phyloP scores from a whole-genome alignment of 2,888 invertebrate species.

The Elysia crispata region DNA sequence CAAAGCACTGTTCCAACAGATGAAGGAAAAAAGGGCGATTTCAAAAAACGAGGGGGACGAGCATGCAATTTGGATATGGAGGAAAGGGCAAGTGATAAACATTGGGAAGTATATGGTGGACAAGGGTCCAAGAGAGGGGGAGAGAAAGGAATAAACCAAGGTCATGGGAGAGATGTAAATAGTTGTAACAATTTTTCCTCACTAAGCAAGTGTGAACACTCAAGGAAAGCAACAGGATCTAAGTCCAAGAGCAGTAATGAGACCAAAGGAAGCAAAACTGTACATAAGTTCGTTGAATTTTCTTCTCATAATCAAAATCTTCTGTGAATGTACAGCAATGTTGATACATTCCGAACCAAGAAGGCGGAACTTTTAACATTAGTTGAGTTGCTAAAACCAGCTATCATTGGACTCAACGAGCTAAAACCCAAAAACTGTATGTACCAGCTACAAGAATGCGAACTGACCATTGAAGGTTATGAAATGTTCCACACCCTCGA shows the following conservation, averaged over 20 bases:
- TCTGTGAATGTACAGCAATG: too few relatives aligned
- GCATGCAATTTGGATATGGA: not conserved
- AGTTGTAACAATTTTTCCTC: too few relatives aligned
- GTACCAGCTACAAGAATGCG: conserved; percentile 15
- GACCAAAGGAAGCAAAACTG: too few relatives aligned
- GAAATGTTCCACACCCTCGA: conserved; percentile 21
- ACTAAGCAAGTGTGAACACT: too few relatives aligned
- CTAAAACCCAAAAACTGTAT: conserved; percentile 5
- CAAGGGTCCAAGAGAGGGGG: not conserved
- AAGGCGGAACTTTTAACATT: too few relatives aligned
- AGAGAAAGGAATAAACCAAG: not conserved
- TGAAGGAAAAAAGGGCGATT: not conserved
- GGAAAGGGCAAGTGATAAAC: conserved; percentile 13
- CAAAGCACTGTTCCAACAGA: not conserved
- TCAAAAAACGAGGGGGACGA: not conserved
- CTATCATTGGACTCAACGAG: conserved; percentile 1
- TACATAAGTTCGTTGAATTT: too few relatives aligned
- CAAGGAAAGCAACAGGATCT: not conserved
- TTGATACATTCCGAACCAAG: too few relatives aligned
- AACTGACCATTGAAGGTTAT: conserved; percentile 13
- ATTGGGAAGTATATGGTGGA: not conserved
- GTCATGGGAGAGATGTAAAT: not conserved
- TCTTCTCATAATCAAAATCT: too few relatives aligned
- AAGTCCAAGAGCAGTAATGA: not conserved
- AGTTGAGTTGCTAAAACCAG: not conserved